Evolutionary conservation across 1,140 invertebrate genomes (phyloP).

Genomic region (Parapsyche elsis): DNA sequence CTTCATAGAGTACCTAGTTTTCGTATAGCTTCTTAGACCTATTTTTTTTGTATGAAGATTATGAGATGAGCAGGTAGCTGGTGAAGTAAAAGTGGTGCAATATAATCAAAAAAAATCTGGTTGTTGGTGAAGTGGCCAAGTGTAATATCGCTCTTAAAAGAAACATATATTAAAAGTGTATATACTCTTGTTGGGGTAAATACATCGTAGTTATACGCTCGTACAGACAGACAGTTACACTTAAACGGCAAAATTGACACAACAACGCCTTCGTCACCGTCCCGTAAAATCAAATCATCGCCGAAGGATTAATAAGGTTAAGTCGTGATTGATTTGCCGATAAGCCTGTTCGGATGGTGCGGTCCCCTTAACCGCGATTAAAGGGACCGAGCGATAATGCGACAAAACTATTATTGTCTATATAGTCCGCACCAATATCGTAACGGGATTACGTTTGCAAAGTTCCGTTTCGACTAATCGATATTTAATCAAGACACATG

Average conservation of each 20-base stretch:
- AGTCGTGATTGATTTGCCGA: slow-evolving; percentile 26
- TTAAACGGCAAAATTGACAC: background rate
- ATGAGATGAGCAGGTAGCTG: too few relatives aligned
- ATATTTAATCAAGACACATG: background rate
- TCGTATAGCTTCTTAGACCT: too few relatives aligned
- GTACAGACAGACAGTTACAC: too few relatives aligned
- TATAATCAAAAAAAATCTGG: too few relatives aligned
- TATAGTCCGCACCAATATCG: background rate
- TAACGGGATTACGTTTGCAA: background rate
- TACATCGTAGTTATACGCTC: too few relatives aligned
- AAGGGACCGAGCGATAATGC: background rate
- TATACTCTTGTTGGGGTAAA: too few relatives aligned
- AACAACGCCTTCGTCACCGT: background rate
- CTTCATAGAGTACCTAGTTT: too few relatives aligned
- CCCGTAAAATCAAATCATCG: slow-evolving; percentile 4
- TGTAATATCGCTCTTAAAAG: too few relatives aligned
- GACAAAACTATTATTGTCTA: background rate
- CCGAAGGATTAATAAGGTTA: slow-evolving; percentile 17
- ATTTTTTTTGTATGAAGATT: too few relatives aligned
- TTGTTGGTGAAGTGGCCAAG: too few relatives aligned
- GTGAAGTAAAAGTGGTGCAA: too few relatives aligned
- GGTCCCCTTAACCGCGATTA: background rate
- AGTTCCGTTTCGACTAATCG: background rate
- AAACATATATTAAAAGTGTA: too few relatives aligned
- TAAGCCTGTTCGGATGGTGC: background rate